Base-by-base conservation (phyloP, 2,797 vertebrate genomes). In the Danio albolineatus region DNA sequence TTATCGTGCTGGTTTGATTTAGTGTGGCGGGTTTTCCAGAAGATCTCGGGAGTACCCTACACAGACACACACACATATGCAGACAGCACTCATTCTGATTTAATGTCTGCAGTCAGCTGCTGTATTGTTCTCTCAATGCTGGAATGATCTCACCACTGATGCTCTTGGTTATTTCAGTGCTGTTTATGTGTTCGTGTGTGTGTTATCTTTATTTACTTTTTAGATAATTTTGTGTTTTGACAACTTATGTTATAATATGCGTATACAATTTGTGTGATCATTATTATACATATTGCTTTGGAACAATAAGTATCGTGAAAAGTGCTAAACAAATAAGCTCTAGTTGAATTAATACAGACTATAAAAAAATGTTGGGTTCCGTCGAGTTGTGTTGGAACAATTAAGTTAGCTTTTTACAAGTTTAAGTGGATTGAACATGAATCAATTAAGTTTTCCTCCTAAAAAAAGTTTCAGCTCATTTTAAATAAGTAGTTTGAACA, bases 1-100 rank as follows among this genome's bases (percentile, higher is more conserved):
- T 89, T 86, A 88, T 91, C 89, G 89, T 90, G 89, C 87, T 66
- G 83, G 82, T 90, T 86, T 89, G 90, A 92, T 91, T 90, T 90
- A 89, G 85, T 86, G 85, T 82, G 14, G 21, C 12, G 76, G 65
- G 84, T 88, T 85, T 86, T 87, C 85, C 87, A 87, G 85, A 86
- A 87, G 83, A 82, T 83, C 65, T 64, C 9, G 0, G 59, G 59
- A 75, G 59, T 41, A 53, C 17, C 8, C 19, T 28, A 54, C 49
- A 44, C 28, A 43, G 62, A 28, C 10, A 60, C 41, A 21, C 51
- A 64, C 60, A 43, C 41, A 60, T 17, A 67, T 6, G 59, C 5
- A 49, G 17, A 43, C 60, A 44, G n/a, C 7, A 21, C 56, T 44
- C 28, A n/a, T 48, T 89, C 87, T 90, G 90, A 90, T 91, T 91